phyloP scores from a whole-genome alignment of 2,113 vertebrate genomes.

The Laticauda colubrina region DNA sequence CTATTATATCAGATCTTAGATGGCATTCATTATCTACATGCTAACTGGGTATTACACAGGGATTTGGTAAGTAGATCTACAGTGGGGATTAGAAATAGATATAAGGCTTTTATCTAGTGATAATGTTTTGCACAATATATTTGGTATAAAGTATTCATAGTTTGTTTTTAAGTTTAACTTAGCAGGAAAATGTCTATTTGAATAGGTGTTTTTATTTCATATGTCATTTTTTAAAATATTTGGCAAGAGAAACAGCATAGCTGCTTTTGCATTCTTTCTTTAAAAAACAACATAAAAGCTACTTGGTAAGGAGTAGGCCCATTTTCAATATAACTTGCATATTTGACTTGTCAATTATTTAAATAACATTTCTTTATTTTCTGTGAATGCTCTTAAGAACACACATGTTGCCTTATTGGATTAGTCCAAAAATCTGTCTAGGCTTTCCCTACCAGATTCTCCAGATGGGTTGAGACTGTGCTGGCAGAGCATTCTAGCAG shows the following conservation, averaged over 20 bases:
- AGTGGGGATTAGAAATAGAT: slow-evolving; percentile 54
- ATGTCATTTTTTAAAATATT: slow-evolving; percentile 12
- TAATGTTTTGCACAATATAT: slow-evolving; percentile 22
- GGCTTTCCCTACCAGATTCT: not conserved
- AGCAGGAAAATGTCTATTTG: slow-evolving; percentile 16
- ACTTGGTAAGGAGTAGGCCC: not conserved
- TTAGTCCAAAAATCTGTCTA: not conserved
- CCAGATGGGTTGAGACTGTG: not conserved
- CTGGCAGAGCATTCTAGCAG: not conserved
- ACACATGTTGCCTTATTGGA: not conserved
- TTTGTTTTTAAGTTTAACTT: not conserved
- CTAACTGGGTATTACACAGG: slow-evolving; percentile 99
- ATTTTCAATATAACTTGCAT: not conserved
- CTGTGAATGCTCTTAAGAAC: not conserved
- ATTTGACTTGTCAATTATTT: slow-evolving; percentile 22
- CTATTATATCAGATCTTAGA: slow-evolving; percentile 99
- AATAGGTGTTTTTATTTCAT: slow-evolving; percentile 3
- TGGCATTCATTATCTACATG: slow-evolving; percentile 98
- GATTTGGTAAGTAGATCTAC: slow-evolving; percentile 88
- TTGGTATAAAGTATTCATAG: slow-evolving; percentile 5
- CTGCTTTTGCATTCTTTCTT: not conserved
- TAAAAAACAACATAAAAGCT: not conserved
- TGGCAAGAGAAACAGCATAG: slow-evolving; percentile 5
- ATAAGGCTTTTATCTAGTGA: slow-evolving; percentile 17
- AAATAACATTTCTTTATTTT: not conserved